Base-by-base conservation (phyloP, 2,888 invertebrate species). In the Lasioglossum lativentre region DNA sequence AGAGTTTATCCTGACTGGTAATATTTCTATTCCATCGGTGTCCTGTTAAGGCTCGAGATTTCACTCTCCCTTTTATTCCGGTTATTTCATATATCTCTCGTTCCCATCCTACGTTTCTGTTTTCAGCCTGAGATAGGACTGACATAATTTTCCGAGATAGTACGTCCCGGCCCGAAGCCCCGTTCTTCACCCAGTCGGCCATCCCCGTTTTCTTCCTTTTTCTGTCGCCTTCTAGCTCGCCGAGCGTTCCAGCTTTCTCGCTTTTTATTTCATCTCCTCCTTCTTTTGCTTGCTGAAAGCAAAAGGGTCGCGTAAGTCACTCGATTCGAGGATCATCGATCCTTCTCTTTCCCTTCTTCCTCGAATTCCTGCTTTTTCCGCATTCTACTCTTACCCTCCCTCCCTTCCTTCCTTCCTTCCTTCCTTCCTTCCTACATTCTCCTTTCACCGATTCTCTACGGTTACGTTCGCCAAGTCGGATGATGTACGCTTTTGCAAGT, bases 101-200 rank as follows among this genome's bases (percentile, higher is more conserved):
- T 84, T 89, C 88, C 89, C 90, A 92, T 92, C 90, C 92, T 34
- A 92, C 91, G 90, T 90, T 92, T 91, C 90, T 91, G 89, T 90
- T 93, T 93, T 90, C 90, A 93, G 87, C 85, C 90, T 91, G 87
- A 93, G 92, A 93, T 93, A 94, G 93, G 91, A 81, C 92, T 91
- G 93, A 94, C 93, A 94, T 94, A 94, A 94, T 94, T 94, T 94
- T 94, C 91, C 93, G 86, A 93, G 94, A 94, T 93, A 93, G 92
- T 91, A 80, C 90, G 86, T 84, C 89, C 78, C 63, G 83, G 79
- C 71, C 87, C 84, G 80, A 79, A 81, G 68, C 86, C 75, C 82
- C 73, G 68, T 66, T 73, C 74, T 63, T 63, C 63, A 63, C 76
- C 82, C 78, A 19, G 5, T 75, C 78, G 63, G 74, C 72, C 75